Percentiles rank a stretch among this genome's conserved stretches.
Conservation (phyloP, 2,797 vertebrate genomes). For the Yasuhikotakia modesta region DNA sequence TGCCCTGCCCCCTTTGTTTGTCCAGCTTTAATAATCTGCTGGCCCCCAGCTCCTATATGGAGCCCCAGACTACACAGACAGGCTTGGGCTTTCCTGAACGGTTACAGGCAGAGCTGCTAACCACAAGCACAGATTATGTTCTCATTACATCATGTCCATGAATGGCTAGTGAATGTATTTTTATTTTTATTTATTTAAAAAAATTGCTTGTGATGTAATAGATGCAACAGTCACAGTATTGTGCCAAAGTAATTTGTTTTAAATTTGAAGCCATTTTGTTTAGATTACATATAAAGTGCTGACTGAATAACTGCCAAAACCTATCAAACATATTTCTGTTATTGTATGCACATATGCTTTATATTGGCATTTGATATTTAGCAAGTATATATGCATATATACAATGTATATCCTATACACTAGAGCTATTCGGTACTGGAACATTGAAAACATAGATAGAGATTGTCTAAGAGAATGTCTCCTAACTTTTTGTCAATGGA, state of each 20-base stretch:
- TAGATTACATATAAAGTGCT: neutral
- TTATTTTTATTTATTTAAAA: too few species aligned
- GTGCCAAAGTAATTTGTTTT: neutral
- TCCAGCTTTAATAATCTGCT: constrained; percentile 70
- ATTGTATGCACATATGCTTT: too few species aligned
- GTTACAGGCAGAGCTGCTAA: constrained; percentile 7
- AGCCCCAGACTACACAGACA: constrained; percentile 54
- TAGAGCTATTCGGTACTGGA: too few species aligned
- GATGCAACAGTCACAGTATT: neutral
- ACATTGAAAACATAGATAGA: too few species aligned
- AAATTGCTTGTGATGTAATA: neutral
- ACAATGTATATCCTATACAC: too few species aligned
- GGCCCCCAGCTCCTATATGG: constrained; percentile 48
- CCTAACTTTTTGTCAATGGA: too few species aligned
- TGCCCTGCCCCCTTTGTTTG: constrained; percentile 73
- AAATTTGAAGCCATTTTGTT: neutral
- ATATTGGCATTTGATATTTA: too few species aligned
- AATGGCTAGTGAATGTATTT: neutral
- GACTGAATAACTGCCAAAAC: neutral
- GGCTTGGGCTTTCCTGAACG: constrained; percentile 9
- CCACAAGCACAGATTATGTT: neutral
- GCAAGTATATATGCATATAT: too few species aligned
- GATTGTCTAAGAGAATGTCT: too few species aligned
- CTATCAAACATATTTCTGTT: too few species aligned
- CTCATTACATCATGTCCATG: neutral